Conservation (phyloP, 1,140 invertebrate genomes). For the Daktulosphaira vitifoliae region DNA sequence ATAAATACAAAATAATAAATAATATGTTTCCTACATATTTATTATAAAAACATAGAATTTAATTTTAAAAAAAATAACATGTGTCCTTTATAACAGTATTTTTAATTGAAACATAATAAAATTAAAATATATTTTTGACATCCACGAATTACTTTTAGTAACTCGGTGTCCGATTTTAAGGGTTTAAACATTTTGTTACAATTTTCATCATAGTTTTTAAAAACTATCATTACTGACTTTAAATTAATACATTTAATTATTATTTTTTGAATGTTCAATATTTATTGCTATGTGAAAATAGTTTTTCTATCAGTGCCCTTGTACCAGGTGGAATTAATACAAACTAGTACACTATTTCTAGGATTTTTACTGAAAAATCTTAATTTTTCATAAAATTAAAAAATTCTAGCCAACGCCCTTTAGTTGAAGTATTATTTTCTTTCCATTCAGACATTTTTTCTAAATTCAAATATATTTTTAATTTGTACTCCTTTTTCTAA, state of each 20-base stretch:
- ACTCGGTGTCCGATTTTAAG: background rate
- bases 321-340: background rate
- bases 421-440: too few relatives aligned
- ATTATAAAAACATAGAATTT: too few relatives aligned
- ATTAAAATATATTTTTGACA: slow-evolving; percentile 16
- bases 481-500: too few relatives aligned
- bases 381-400: background rate
- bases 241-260: background rate
- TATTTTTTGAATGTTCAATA: background rate
- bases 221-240: background rate
- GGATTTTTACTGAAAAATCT: background rate
- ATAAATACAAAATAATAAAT: too few relatives aligned
- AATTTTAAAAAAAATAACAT: too few relatives aligned
- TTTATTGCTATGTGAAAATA: background rate
- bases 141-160: slow-evolving; percentile 4
- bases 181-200: background rate
- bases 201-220: background rate
- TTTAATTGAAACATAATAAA: too few relatives aligned
- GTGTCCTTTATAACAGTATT: too few relatives aligned
- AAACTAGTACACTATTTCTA: background rate
- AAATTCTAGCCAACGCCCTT: background rate
- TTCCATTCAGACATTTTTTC: too few relatives aligned
- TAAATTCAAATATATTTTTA: too few relatives aligned
- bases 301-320: too few relatives aligned
- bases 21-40: too few relatives aligned